Conservation (phyloP, 2,113 vertebrate species). For the Leptobrachium ailaonicum region DNA sequence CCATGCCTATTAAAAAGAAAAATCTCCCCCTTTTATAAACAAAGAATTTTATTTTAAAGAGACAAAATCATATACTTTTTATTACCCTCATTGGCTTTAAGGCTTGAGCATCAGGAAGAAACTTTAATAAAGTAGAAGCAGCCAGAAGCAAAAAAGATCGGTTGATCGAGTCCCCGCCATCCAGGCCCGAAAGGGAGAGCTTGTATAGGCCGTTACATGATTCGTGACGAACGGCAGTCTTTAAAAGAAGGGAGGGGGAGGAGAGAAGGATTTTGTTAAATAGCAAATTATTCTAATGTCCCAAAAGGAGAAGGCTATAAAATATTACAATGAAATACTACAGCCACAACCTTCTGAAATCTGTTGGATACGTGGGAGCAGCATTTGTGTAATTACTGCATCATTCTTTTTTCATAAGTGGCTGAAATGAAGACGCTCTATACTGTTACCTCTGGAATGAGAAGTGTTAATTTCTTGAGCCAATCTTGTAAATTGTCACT, state of each 20-base stretch:
- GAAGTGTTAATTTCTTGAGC: constrained; percentile 94
- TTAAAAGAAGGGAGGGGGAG: constrained; percentile 37
- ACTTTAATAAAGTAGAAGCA: constrained; percentile 94
- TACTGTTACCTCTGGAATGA: constrained; percentile 89
- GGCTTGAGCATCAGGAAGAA: constrained; percentile 95
- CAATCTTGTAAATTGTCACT: constrained; percentile 95
- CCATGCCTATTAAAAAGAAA: no score
- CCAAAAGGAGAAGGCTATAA: no score
- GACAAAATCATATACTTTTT: neutral
- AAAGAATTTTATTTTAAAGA: no score
- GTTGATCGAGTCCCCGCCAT: constrained; percentile 95
- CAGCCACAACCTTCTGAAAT: no score
- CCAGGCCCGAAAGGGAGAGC: constrained; percentile 91
- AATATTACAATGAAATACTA: no score
- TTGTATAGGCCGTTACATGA: constrained; percentile 97
- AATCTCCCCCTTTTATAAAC: no score
- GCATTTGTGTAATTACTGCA: no score
- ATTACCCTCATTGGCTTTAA: constrained; percentile 88
- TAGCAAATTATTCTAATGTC: no score
- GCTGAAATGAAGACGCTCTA: neutral
- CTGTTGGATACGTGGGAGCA: no score
- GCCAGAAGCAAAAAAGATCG: constrained; percentile 94
- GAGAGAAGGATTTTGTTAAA: no score
- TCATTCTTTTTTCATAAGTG: no score
- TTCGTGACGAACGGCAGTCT: constrained; percentile 95